phyloP scores from a whole-genome alignment of 2,888 invertebrate species.

The Scaptomyza tumidula region DNA sequence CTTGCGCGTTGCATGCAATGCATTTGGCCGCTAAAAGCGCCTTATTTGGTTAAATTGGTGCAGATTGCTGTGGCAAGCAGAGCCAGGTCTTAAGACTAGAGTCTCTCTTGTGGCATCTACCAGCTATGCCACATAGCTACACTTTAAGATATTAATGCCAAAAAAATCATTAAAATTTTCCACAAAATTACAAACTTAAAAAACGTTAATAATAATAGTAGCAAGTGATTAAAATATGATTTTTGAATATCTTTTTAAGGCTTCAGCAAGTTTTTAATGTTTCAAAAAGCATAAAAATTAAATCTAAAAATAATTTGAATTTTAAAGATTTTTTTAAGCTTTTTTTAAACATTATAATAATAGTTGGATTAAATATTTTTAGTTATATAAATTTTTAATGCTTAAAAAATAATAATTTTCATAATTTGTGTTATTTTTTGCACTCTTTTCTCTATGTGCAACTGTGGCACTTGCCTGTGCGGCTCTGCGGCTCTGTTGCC shows the following conservation, averaged over 20 bases:
- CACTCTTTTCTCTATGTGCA: neutral
- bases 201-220: neutral
- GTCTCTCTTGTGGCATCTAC: constrained; percentile 35
- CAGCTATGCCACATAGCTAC: constrained; percentile 12
- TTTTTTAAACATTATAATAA: no score
- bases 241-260: no score
- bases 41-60: constrained; percentile 82
- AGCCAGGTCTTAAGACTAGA: constrained; percentile 28
- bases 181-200: neutral
- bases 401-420: no score
- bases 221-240: no score
- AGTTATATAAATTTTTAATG: no score
- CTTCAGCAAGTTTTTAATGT: no score
- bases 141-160: neutral
- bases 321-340: no score
- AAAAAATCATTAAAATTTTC: no score
- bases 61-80: constrained; percentile 67
- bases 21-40: constrained; percentile 81
- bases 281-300: no score
- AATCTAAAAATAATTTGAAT: no score
- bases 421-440: no score
- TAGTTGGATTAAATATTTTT: no score
- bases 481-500: constrained; percentile 33
- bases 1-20: constrained; percentile 74
- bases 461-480: constrained; percentile 28